Evolutionary conservation across 2,888 invertebrate genomes (phyloP).

Genomic region (Carpatolechia fugitivella): DNA sequence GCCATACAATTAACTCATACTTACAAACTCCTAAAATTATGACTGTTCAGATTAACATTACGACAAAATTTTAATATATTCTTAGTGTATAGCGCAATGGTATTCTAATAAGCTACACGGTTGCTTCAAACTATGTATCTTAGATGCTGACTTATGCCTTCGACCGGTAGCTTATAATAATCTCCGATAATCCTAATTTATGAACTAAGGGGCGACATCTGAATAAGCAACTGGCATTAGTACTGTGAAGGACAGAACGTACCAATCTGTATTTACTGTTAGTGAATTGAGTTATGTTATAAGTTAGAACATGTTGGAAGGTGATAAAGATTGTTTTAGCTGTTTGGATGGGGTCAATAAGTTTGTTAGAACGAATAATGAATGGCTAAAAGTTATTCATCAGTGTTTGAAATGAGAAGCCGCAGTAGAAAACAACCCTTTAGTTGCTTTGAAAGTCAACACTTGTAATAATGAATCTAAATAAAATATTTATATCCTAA

Average conservation of each 20-base stretch:
- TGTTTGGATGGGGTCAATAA: not conserved
- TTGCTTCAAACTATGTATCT: not conserved
- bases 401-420: conserved; percentile 44
- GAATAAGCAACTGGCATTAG: conserved; percentile 58
- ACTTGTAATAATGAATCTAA: no score
- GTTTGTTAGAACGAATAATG: not conserved
- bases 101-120: conserved; percentile 7
- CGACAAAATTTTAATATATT: not conserved
- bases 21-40: not conserved
- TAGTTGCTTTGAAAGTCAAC: not conserved
- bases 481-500: no score
- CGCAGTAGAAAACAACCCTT: conserved; percentile 22
- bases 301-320: no score
- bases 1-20: not conserved
- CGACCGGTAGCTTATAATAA: conserved; percentile 41
- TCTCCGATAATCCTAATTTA: conserved; percentile 59
- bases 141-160: conserved; percentile 2
- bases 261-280: not conserved
- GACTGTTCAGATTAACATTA: not conserved
- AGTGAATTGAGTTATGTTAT: not conserved
- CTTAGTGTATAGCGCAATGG: not conserved
- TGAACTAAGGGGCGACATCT: conserved; percentile 51
- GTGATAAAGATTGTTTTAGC: no score
- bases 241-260: conserved; percentile 32
- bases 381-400: conserved; percentile 34